Conservation (phyloP, 2,797 vertebrate genomes). For the Coracias cyanogaster region DNA sequence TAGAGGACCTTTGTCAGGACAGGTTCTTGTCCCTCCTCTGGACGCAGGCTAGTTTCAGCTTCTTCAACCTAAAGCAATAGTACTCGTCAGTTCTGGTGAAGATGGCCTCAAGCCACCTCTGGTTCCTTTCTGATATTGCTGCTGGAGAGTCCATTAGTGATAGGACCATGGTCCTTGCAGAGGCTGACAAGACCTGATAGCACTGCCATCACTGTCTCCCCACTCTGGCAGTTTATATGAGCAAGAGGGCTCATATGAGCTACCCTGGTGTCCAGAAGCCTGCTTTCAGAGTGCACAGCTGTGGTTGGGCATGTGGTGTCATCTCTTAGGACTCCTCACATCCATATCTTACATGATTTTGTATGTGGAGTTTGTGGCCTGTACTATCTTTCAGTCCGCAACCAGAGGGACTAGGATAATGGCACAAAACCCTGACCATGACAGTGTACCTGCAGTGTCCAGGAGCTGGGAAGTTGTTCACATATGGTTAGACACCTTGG, state of each 20-base stretch:
- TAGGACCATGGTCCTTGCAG: neutral
- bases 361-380: neutral
- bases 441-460: neutral
- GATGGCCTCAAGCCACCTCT: neutral
- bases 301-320: too few relatives aligned
- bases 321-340: neutral
- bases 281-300: rapidly evolving
- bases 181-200: neutral
- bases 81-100: neutral
- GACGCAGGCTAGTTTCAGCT: neutral
- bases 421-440: neutral
- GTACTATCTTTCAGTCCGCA: neutral
- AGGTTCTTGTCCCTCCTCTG: neutral
- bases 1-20: neutral
- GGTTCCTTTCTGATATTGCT: neutral
- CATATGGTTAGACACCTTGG: neutral
- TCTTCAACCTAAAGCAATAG: neutral
- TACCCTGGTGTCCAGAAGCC: neutral
- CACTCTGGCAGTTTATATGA: neutral
- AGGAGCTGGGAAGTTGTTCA: neutral
- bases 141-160: neutral
- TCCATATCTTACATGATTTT: rapidly evolving
- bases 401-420: neutral
- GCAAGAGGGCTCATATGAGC: rapidly evolving
- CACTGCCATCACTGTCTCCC: neutral